Percentiles rank a stretch among this genome's conserved stretches.
These are phyloP conservation scores for Cylas formicarius DNA, from an alignment of 1,140 invertebrate species.

Conservation along the genomic window DNA sequence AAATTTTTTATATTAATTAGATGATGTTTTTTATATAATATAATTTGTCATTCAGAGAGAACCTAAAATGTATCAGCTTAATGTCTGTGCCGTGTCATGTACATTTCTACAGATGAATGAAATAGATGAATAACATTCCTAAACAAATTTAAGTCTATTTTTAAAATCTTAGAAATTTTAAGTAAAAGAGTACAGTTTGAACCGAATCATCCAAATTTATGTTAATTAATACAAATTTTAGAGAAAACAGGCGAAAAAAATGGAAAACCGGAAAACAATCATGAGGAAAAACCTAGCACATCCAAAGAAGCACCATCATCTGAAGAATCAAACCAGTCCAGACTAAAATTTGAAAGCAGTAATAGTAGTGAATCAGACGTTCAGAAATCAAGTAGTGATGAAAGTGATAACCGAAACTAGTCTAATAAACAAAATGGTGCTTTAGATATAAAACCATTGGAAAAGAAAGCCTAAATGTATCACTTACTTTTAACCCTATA, in stretches of 20 bases:
- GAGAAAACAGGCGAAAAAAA: constrained; percentile 12
- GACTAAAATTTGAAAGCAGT: constrained; percentile 3
- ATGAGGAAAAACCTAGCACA: constrained; percentile 12
- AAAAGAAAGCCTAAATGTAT: constrained; percentile 26
- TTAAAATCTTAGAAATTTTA: no score
- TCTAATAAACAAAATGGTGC: constrained; percentile 14
- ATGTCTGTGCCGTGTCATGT: no score
- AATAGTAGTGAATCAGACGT: constrained; percentile 33
- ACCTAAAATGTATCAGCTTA: no score
- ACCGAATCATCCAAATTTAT: no score
- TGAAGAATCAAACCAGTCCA: constrained; percentile 2
- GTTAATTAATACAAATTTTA: no score
- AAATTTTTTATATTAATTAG: not conserved
- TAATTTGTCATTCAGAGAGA: no score
- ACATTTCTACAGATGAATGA: no score
- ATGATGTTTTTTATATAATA: not conserved
- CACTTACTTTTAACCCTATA: not conserved
- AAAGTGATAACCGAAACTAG: constrained; percentile 27
- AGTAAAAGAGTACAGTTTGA: no score
- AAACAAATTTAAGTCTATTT: no score
- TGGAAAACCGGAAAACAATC: constrained; percentile 7
- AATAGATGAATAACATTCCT: no score
- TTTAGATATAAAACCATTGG: constrained; percentile 32
- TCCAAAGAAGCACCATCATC: constrained; percentile 5
- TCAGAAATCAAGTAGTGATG: constrained; percentile 25